Evolutionary conservation across 2,113 vertebrate genomes (phyloP).

Genomic region (Tragelaphus buxtoni): DNA sequence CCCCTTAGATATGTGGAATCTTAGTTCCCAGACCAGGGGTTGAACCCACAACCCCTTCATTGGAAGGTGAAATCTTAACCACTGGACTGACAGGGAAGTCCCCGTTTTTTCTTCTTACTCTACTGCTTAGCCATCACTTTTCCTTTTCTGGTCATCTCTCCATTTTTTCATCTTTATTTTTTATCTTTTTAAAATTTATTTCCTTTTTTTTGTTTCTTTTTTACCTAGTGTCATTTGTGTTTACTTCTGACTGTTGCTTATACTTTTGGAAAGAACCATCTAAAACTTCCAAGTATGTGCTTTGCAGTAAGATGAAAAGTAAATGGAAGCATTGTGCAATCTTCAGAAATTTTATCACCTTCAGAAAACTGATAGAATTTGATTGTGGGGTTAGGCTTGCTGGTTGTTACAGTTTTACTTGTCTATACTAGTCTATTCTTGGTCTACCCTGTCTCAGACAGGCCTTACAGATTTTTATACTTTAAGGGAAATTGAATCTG

Average conservation of each 20-base stretch:
- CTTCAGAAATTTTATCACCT: neutral
- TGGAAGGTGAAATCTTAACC: neutral
- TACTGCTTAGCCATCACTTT: neutral
- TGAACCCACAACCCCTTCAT: neutral
- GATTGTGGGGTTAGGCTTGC: neutral
- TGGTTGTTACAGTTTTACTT: neutral
- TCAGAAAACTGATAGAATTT: neutral
- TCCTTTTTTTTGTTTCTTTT: neutral
- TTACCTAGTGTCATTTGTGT: neutral
- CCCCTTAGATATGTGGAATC: neutral
- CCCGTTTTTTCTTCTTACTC: neutral
- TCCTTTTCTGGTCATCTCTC: neutral
- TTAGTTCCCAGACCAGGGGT: neutral
- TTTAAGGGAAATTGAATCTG: neutral
- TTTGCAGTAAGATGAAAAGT: neutral
- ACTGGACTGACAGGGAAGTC: neutral
- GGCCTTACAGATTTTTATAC: neutral
- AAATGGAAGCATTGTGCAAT: neutral
- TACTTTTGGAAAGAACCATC: neutral
- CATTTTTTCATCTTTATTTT: neutral
- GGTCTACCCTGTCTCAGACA: neutral
- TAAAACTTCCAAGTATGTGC: neutral
- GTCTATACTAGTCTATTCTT: neutral
- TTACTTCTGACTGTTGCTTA: neutral
- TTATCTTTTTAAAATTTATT: neutral